Conservation (phyloP, 2,113 vertebrate genomes). For the Sakesphorus luctuosus region DNA sequence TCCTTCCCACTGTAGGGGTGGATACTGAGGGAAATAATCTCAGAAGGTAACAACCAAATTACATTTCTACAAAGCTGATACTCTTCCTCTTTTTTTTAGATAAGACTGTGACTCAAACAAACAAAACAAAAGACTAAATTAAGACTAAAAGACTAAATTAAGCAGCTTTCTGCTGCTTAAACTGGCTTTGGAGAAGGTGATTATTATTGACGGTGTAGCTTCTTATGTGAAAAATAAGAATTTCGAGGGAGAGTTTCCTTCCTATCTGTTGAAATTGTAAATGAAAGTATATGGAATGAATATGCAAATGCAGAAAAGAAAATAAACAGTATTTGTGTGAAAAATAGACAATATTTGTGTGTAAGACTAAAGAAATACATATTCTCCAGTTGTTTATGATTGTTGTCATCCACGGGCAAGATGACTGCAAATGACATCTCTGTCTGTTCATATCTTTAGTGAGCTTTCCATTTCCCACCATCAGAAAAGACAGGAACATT, state of each 20-base stretch:
- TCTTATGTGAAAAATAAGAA: neutral
- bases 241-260: neutral
- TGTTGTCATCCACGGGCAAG: neutral
- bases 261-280: neutral
- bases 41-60: neutral
- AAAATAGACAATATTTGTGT: neutral
- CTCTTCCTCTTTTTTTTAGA: neutral
- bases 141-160: neutral
- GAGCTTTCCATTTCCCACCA: neutral
- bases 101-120: neutral
- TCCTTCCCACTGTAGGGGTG: neutral
- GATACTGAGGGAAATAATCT: neutral
- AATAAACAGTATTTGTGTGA: neutral
- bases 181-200: neutral
- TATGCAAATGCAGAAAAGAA: neutral
- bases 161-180: neutral
- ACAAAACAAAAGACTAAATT: neutral
- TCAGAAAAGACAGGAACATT: neutral
- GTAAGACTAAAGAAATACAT: neutral
- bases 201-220: neutral
- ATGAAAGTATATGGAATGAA: neutral
- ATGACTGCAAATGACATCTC: neutral
- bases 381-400: neutral
- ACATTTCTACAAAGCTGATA: neutral
- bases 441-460: neutral